phyloP scores from a whole-genome alignment of 2,888 invertebrate species.

The Geotrupes spiniger region DNA sequence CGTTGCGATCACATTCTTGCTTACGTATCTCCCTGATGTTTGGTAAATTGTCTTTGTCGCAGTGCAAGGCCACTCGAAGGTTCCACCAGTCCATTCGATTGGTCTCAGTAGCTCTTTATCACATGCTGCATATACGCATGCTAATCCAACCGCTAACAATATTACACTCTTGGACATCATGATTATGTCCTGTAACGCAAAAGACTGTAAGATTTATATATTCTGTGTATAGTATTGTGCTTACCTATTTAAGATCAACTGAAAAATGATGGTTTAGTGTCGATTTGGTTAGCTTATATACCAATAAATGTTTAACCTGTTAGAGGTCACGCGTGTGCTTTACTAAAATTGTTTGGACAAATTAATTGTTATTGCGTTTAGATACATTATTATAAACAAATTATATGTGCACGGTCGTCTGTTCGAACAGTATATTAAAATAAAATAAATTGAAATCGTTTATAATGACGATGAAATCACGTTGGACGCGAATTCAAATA shows the following conservation, averaged over 20 bases:
- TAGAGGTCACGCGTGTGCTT: neutral
- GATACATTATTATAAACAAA: too few species aligned
- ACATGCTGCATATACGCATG: constrained; percentile 24
- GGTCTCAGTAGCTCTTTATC: constrained; percentile 33
- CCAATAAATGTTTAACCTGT: neutral
- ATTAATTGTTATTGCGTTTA: too few species aligned
- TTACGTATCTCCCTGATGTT: constrained; percentile 56
- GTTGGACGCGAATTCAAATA: too few species aligned
- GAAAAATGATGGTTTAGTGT: too few species aligned
- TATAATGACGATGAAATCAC: too few species aligned
- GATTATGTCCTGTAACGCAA: neutral
- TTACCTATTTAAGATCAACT: too few species aligned
- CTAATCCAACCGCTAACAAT: constrained; percentile 22
- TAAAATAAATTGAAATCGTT: too few species aligned
- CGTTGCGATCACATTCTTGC: constrained; percentile 61
- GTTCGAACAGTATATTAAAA: too few species aligned
- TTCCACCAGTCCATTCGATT: constrained; percentile 38
- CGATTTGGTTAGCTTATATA: neutral
- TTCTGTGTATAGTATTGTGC: too few species aligned
- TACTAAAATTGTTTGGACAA: too few species aligned
- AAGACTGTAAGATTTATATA: too few species aligned
- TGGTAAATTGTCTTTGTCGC: constrained; percentile 58
- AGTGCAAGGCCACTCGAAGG: constrained; percentile 53
- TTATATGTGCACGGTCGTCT: too few species aligned
- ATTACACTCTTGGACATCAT: constrained; percentile 23